Base-by-base conservation (phyloP, 2,888 invertebrate genomes). In the Phania funesta region DNA sequence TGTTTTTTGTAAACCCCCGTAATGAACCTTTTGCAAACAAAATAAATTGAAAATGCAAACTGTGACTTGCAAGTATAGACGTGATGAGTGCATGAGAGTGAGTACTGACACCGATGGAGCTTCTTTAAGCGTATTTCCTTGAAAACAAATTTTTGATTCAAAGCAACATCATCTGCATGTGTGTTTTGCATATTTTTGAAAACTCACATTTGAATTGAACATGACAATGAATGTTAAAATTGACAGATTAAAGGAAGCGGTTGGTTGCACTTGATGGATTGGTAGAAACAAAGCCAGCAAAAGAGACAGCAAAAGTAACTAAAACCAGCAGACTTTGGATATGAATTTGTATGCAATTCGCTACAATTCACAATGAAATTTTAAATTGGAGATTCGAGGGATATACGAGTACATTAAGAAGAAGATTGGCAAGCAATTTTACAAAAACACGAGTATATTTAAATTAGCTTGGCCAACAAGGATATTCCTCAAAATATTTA, bases 191-290 rank as follows among this genome's bases (percentile, higher is more conserved):
- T 8, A 58, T 70, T 56, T 54, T 54, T 44, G 5, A 71, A 65
- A 65, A 65, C 32, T 64, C 26, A 56, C 35, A 64, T 71, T 78
- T 50, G 77, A 70, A 56, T 74, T 74, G 68, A 77, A 82, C 81
- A 82, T 82, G 81, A 74, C 81, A 82, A 74, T 74, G 81, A 77
- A 74, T 82, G 81, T 64, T 77, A 58, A 58, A 64, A 82, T 77
- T 82, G 81, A 82, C 81, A 82, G 81, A 62, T 68, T 68, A 65
- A 64, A 80, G 80, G 80, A 80, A 80, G 71, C 76, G 44, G 67
- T 26, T 67, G 65, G 38, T 64, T 56, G 26, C 46, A 50, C 71
- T 64, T 78, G 77, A 78, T 71, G 70, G 56, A 78, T 64, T 64
- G 56, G 38, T 48, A 56, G 62, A 54, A 54, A 38, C 26, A 65